Evolutionary conservation across 2,888 invertebrate species (phyloP), one percentile per base, ranked within the genome.

Genomic region (Stenoptilia bipunctidactyla): DNA sequence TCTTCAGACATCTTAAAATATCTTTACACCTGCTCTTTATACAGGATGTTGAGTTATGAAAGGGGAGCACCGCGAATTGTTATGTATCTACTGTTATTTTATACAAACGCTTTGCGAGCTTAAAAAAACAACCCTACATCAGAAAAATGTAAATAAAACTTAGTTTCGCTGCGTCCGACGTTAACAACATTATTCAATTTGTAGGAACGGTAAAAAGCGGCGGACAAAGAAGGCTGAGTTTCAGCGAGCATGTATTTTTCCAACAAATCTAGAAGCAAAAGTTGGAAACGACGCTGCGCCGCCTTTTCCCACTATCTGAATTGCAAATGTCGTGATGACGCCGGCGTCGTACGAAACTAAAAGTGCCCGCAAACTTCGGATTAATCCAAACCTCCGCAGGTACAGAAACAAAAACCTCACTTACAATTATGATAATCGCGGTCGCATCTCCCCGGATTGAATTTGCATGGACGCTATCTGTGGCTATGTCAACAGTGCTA

Each of bases 361-460:
- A 83, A 83, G 80, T 83, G 80, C 74, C 72, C 61, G 64, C 66
- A 79, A 79, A 83, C 82, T 83, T 82, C 62, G 71, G 69, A 80
- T 82, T 79, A 80, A 82, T 74, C 67, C 53, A 15, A 40, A 12
- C 48, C 61, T 61, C 58, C 56, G 57, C 77, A 80, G 80, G 80
- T 82, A 76, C 66, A 71, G 75, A 77, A 80, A 83, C 82, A 82
- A 83, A 83, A 83, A 80, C 80, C 77, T 72, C 71, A 72, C 66
- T 69, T 67, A 69, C 80, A 80, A 82, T 83, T 83, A 83, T 83
- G 82, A 79, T 83, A 83, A 83, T 61, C 64, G 20, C 20, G 64
- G 67, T 59, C 74, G 79, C 77, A 76, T 76, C 77, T 70, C 73
- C 59, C 61, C 64, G 77, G 82, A 82, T 80, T 73, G 79, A 71